Conservation (phyloP, 2,888 invertebrate species). For the Caenorhabditis sulstoni region DNA sequence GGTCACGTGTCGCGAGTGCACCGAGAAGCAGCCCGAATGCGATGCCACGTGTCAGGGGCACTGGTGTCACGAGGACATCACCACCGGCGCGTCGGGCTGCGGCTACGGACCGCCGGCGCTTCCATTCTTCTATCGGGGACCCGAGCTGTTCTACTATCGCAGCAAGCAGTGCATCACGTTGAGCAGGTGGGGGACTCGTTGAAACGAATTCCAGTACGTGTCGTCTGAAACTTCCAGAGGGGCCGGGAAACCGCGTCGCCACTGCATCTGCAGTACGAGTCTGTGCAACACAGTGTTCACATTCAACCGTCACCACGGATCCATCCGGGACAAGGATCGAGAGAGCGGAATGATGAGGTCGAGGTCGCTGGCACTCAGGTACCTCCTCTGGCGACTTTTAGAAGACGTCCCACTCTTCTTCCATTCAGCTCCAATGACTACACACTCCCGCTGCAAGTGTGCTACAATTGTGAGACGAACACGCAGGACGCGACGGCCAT, state of each 20-base stretch:
- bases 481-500: conserved; percentile 70
- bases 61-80: conserved; percentile 78
- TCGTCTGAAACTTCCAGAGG: conserved; percentile 58
- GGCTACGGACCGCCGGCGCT: conserved; percentile 79
- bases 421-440: conserved; percentile 56
- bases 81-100: conserved; percentile 76
- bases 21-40: conserved; percentile 78
- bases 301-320: conserved; percentile 10
- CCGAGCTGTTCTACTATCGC: conserved; percentile 73
- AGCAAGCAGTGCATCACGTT: conserved; percentile 76
- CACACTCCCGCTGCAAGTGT: conserved; percentile 65
- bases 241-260: conserved; percentile 68
- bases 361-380: conserved; percentile 62
- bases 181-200: conserved; percentile 68
- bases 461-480: conserved; percentile 77
- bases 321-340: no score
- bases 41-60: conserved; percentile 74
- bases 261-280: conserved; percentile 76
- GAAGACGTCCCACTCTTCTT: not conserved
- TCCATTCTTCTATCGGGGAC: conserved; percentile 77
- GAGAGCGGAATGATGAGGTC: conserved; percentile 57
- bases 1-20: conserved; percentile 76
- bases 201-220: no score
- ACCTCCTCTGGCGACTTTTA: not conserved
- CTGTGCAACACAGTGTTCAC: conserved; percentile 62